These are phyloP conservation scores for Artibeus lituratus DNA, from an alignment of 2,797 vertebrate genomes.

Conservation along the genomic window DNA sequence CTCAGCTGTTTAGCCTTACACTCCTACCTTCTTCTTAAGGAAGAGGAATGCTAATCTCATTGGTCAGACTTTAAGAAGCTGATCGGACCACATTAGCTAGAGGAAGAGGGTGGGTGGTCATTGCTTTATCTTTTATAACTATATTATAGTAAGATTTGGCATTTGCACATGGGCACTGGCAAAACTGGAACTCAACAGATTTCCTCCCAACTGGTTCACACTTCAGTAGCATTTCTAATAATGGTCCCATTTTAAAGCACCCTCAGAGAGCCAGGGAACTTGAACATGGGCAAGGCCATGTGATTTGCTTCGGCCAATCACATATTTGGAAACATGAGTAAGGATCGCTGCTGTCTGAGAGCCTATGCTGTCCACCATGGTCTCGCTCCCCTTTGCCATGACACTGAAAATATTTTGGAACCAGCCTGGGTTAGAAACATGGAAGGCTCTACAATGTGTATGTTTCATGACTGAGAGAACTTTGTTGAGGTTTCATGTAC, in stretches of 20 bases:
- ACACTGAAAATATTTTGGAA: neutral
- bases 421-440: neutral
- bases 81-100: neutral
- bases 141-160: neutral
- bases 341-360: neutral
- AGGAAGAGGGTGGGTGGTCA: neutral
- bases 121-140: neutral
- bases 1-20: neutral
- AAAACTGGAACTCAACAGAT: neutral
- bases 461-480: neutral
- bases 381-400: neutral
- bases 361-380: neutral
- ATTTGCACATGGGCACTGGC: neutral
- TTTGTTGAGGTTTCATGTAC: neutral
- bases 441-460: neutral
- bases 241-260: neutral
- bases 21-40: neutral
- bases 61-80: neutral
- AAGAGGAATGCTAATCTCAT: neutral
- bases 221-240: neutral
- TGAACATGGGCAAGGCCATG: neutral
- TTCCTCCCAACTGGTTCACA: neutral
- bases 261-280: neutral
- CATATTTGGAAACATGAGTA: neutral
- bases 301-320: neutral